These are phyloP conservation scores for Campoletis raptor DNA, from an alignment of 2,888 invertebrate species.

Conservation along the genomic window DNA sequence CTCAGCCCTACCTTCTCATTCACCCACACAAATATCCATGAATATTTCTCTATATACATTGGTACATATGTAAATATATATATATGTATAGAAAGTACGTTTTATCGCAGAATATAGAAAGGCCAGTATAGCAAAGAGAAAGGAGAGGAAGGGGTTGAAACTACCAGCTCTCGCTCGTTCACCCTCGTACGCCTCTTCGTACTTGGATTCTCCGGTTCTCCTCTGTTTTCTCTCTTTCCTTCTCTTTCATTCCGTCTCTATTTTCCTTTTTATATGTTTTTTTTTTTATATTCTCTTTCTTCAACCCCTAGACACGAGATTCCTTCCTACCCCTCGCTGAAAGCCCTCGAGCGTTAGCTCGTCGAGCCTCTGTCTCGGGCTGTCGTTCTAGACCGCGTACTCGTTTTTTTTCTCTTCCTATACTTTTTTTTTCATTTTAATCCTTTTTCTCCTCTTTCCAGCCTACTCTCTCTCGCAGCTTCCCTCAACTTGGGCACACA, in stretches of 20 bases:
- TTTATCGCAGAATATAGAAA: slow-evolving; percentile 5
- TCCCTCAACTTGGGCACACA: slow-evolving; percentile 51
- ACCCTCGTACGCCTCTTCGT: slow-evolving; percentile 25
- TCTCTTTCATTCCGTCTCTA: slow-evolving; percentile 45
- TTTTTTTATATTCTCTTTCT: slow-evolving; percentile 23
- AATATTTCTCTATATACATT: slow-evolving; percentile 15
- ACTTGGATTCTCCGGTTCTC: slow-evolving; percentile 39
- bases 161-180: slow-evolving; percentile 58
- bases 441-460: slow-evolving; percentile 39
- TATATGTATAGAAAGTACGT: neutral
- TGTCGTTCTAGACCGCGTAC: slow-evolving; percentile 67
- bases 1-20: slow-evolving; percentile 76
- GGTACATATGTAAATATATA: slow-evolving; percentile 10
- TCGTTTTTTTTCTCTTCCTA: slow-evolving; percentile 65
- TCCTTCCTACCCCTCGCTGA: slow-evolving; percentile 45
- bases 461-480: slow-evolving; percentile 16
- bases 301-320: slow-evolving; percentile 58
- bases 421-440: slow-evolving; percentile 58
- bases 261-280: slow-evolving; percentile 43
- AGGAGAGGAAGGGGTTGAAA: neutral
- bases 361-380: slow-evolving; percentile 66
- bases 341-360: slow-evolving; percentile 59
- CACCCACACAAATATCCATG: slow-evolving; percentile 51
- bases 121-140: neutral
- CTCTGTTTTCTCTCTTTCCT: slow-evolving; percentile 55